These are phyloP conservation scores for Spicauda simplicius DNA, from an alignment of 2,888 invertebrate genomes.

Conservation along the genomic window DNA sequence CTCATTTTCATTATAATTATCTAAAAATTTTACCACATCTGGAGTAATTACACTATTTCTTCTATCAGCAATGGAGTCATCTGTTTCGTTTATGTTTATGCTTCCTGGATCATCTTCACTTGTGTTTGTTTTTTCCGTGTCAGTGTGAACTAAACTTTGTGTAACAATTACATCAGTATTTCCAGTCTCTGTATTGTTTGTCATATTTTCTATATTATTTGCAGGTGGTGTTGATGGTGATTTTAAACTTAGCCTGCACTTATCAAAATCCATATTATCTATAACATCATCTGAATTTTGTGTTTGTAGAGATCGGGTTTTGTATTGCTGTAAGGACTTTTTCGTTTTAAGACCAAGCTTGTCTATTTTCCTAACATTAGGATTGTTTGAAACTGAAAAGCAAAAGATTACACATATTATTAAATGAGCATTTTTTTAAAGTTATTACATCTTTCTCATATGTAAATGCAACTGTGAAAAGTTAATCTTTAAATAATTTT, in stretches of 20 bases:
- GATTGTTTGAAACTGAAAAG: conserved; percentile 48
- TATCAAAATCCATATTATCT: conserved; percentile 66
- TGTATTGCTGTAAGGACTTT: conserved; percentile 51
- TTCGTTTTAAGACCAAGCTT: conserved; percentile 57
- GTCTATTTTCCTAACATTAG: conserved; percentile 54
- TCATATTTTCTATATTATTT: conserved; percentile 39
- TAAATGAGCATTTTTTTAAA: too few species aligned
- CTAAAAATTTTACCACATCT: conserved; percentile 66
- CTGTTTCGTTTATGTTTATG: conserved; percentile 44
- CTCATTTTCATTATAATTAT: conserved; percentile 70
- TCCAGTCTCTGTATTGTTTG: conserved; percentile 40
- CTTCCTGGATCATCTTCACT: too few species aligned
- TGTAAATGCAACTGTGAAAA: too few species aligned
- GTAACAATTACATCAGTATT: conserved; percentile 42
- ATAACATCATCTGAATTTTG: conserved; percentile 64
- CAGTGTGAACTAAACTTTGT: background rate
- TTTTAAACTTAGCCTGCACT: conserved; percentile 72
- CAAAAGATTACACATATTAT: background rate
- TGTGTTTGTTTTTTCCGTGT: background rate
- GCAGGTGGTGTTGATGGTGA: conserved; percentile 48
- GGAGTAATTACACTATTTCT: conserved; percentile 54
- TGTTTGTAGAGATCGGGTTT: conserved; percentile 53
- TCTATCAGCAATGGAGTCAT: conserved; percentile 39
- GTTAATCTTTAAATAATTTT: too few species aligned
- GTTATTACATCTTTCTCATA: too few species aligned